Base-by-base conservation (phyloP, 2,113 vertebrate genomes). In the Sebastes fasciatus region DNA sequence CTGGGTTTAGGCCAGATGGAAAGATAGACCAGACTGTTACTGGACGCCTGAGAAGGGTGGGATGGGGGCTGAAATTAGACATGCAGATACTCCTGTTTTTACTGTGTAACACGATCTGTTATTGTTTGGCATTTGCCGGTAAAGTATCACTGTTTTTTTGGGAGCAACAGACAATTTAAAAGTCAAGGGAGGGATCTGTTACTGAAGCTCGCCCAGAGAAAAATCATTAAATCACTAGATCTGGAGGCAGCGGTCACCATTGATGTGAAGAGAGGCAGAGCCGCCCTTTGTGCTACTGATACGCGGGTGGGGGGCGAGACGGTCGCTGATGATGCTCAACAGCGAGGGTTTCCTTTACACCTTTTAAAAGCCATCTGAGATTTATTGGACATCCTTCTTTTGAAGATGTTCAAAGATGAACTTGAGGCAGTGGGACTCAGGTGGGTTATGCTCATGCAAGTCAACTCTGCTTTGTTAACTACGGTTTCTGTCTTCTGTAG, bases 201-300 rank as follows among this genome's bases (percentile, higher is more conserved):
- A 77, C 78, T 42, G 63, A 61, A 43, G 74, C 75, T 79, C 60
- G 1, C 54, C 43, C 57, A 49, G 66, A 83, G 84, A 85, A 72
- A 90, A 89, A 91, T 86, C 85, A 87, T 91, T 91, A 88, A 92
- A 92, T 88, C 85, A 88, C 79, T 57, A 63, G 52, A 84, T 86
- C 72, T 86, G 72, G 57, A 86, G 88, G 82, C 86, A 88, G 84
- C 52, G 52, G 83, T 43, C 85, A 69, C 82, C 78, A 86, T 68
- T 91, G 92, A 92, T 90, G 87, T 90, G 77, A 81, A 72, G 77
- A 79, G 88, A 90, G 62, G 49, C 66, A 77, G 83, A 82, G 85
- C 58, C 67, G 75, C 75, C 91, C 81, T 92, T 91, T 93, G 89
- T 93, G 90, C 77, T 74, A 88, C 74, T 77, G 85, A 91, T 91